phyloP scores from a whole-genome alignment of 37 sponge, comb jelly and placozoan genomes.

The Petrosia ficiformis region DNA sequence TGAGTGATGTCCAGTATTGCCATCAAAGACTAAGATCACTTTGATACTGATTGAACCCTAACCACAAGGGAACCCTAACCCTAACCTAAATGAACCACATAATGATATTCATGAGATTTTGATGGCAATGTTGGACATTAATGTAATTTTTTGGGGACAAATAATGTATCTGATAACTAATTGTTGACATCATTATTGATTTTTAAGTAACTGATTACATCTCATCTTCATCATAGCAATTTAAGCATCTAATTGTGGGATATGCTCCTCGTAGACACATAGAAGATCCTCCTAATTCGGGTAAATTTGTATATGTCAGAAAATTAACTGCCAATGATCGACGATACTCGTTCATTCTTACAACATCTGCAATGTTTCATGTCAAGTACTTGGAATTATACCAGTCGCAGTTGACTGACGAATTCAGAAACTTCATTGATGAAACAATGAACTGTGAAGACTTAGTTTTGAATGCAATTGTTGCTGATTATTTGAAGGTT shows the following conservation, averaged over 20 bases:
- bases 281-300: not conserved
- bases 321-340: not conserved
- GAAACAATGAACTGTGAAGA: conserved; percentile 37
- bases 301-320: not conserved
- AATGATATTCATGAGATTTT: too few relatives aligned
- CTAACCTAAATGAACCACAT: too few relatives aligned
- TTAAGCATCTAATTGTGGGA: conserved; percentile 23
- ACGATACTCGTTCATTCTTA: conserved; percentile 30
- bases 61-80: too few relatives aligned
- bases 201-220: too few relatives aligned
- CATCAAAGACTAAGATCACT: too few relatives aligned
- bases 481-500: conserved; percentile 18
- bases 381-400: conserved; percentile 29
- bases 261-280: conserved; percentile 17
- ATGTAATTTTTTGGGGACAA: too few relatives aligned
- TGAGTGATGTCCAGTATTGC: too few relatives aligned
- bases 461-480: conserved; percentile 21
- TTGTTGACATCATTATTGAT: too few relatives aligned
- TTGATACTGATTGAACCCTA: too few relatives aligned
- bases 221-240: not conserved
- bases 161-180: too few relatives aligned
- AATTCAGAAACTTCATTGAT: conserved; percentile 15
- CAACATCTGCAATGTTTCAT: conserved; percentile 5
- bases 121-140: too few relatives aligned
- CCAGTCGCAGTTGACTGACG: conserved; percentile 4